A percentile compares a stretch with the other conserved stretches of the same genome.
Evolutionary conservation across 2,113 vertebrate genomes (phyloP).

Genomic region (Cercopithecus mona): DNA sequence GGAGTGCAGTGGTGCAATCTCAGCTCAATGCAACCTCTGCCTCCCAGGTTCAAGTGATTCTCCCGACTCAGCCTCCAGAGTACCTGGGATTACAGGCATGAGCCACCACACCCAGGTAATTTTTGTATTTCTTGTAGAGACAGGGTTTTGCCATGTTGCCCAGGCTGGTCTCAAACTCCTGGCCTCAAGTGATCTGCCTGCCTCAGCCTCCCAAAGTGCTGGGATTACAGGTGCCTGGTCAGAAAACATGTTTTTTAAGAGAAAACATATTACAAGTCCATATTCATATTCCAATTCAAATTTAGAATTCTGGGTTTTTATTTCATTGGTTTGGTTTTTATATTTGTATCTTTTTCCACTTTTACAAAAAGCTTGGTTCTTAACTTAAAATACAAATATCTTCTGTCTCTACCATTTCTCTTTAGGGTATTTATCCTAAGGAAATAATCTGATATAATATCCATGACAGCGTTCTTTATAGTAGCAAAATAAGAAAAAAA

Average conservation of each 20-base stretch:
- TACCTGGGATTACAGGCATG: too few relatives aligned
- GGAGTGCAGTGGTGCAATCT: too few relatives aligned
- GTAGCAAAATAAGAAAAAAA: neutral
- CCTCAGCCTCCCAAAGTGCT: too few relatives aligned
- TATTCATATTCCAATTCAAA: neutral
- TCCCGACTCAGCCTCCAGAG: too few relatives aligned
- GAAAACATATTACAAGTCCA: neutral
- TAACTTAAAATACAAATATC: slow-evolving; percentile 6
- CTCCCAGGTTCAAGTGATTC: too few relatives aligned
- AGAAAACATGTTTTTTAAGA: neutral
- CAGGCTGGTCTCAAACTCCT: too few relatives aligned
- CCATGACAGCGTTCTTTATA: neutral
- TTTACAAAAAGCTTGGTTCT: slow-evolving; percentile 5
- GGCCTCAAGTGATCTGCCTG: too few relatives aligned
- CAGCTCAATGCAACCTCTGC: too few relatives aligned
- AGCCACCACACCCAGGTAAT: too few relatives aligned
- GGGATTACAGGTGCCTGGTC: too few relatives aligned
- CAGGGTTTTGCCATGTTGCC: too few relatives aligned
- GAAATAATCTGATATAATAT: neutral
- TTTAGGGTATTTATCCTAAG: neutral
- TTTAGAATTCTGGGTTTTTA: slow-evolving; percentile 8
- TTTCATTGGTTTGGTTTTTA: neutral
- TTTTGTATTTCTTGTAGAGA: too few relatives aligned
- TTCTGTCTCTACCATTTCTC: neutral
- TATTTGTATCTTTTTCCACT: neutral